Percentiles rank a stretch among this genome's conserved stretches.
These are phyloP conservation scores for Ectemnius lituratus DNA, from an alignment of 2,888 invertebrate genomes.

Conservation along the genomic window DNA sequence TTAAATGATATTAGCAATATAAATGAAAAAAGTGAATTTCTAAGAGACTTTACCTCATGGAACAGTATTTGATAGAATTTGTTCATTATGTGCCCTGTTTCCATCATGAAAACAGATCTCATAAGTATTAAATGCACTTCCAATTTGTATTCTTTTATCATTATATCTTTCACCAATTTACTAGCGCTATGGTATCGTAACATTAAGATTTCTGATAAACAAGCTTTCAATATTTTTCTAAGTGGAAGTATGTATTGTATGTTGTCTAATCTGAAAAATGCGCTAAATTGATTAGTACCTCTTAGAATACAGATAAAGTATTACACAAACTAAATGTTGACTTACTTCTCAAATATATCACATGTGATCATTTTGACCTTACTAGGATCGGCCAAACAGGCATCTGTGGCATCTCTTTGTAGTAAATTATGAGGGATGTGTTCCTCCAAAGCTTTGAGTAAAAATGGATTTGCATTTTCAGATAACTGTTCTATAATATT, in stretches of 20 bases:
- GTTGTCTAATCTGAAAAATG: conserved; percentile 60
- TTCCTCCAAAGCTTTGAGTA: conserved; percentile 78
- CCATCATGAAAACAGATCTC: conserved; percentile 79
- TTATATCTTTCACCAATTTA: conserved; percentile 78
- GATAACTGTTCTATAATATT: conserved; percentile 68
- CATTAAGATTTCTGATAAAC: conserved; percentile 76
- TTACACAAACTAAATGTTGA: conserved; percentile 11
- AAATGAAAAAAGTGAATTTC: not conserved
- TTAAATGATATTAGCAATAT: conserved; percentile 3
- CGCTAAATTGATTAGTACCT: not conserved
- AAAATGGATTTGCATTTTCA: conserved; percentile 73
- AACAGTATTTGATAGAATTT: conserved; percentile 79
- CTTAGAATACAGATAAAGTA: too few relatives aligned
- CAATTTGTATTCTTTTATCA: conserved; percentile 78
- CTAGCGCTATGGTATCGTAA: conserved; percentile 77
- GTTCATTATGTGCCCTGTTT: conserved; percentile 79
- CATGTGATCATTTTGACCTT: conserved; percentile 15
- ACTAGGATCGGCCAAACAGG: not conserved
- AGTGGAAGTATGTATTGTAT: conserved; percentile 75
- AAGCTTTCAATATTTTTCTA: conserved; percentile 76
- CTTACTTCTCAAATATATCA: conserved; percentile 49
- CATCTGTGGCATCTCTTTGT: conserved; percentile 48
- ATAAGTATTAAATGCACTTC: conserved; percentile 78
- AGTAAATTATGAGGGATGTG: conserved; percentile 69
- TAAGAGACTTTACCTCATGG: conserved; percentile 72